Evolutionary conservation across 2,113 vertebrate genomes (phyloP).

Genomic region (Tretioscincus oriximinensis): DNA sequence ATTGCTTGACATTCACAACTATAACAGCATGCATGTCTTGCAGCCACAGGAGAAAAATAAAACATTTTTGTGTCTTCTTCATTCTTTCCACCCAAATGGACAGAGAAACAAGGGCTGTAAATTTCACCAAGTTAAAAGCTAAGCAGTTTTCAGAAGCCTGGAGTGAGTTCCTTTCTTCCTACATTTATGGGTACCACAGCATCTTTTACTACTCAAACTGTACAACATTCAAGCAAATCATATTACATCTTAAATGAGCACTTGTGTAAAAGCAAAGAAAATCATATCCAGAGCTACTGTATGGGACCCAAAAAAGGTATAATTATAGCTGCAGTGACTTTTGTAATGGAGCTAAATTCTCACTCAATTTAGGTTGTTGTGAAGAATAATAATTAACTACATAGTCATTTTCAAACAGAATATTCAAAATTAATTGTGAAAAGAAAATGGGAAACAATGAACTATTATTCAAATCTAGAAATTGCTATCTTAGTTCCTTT

Average conservation of each 20-base stretch:
- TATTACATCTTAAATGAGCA: slow-evolving; percentile 15
- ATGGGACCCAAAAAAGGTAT: background rate
- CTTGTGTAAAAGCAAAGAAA: slow-evolving; percentile 6
- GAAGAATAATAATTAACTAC: background rate
- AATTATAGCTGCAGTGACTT: background rate
- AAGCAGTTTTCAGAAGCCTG: slow-evolving; percentile 8
- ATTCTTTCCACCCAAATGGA: background rate
- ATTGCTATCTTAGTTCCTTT: no score
- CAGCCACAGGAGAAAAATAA: background rate
- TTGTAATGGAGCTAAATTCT: background rate
- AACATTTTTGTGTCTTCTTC: background rate
- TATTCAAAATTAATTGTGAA: background rate
- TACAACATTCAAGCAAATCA: slow-evolving; percentile 2
- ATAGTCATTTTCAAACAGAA: background rate
- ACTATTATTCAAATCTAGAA: background rate
- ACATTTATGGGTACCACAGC: slow-evolving; percentile 7
- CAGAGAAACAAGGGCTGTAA: slow-evolving; percentile 10
- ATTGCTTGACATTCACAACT: background rate
- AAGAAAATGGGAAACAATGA: background rate
- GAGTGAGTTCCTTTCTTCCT: background rate
- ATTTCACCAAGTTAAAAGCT: slow-evolving; percentile 17
- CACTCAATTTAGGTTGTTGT: background rate
- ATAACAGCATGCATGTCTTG: background rate
- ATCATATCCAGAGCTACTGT: background rate
- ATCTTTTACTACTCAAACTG: slow-evolving; percentile 11